These are phyloP conservation scores for Lithobates pipiens DNA, from an alignment of 2,797 vertebrate species.

Conservation along the genomic window DNA sequence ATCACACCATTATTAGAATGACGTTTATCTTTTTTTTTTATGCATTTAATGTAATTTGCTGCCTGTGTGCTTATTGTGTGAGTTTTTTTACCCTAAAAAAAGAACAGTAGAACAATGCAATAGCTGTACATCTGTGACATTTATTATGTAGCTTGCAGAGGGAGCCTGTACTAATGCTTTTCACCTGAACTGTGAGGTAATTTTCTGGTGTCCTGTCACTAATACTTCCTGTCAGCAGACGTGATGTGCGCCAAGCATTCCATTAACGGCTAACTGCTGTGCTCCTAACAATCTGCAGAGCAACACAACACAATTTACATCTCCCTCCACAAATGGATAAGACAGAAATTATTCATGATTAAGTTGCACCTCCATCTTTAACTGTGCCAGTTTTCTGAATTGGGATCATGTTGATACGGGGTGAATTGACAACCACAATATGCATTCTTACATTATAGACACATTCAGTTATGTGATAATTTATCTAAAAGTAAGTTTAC, in stretches of 20 bases:
- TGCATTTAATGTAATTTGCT: not conserved
- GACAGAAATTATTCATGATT: slow-evolving; percentile 19
- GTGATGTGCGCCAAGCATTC: slow-evolving; percentile 28
- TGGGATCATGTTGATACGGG: not conserved
- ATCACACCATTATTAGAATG: not conserved
- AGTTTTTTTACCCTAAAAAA: not conserved
- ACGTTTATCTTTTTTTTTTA: not conserved
- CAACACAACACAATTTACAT: slow-evolving; percentile 10
- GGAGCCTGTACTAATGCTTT: not conserved
- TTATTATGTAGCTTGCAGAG: not conserved
- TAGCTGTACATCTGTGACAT: not conserved
- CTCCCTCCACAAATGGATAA: not conserved
- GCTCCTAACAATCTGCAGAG: not conserved
- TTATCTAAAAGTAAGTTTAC: too few relatives aligned
- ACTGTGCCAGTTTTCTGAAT: not conserved
- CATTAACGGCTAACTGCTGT: slow-evolving; percentile 25
- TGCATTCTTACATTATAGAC: too few relatives aligned
- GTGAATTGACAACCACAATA: too few relatives aligned
- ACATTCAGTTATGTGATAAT: too few relatives aligned
- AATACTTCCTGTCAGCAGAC: slow-evolving; percentile 41
- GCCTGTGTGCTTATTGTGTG: not conserved
- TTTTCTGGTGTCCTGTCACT: slow-evolving; percentile 26
- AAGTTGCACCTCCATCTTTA: not conserved
- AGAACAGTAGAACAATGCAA: not conserved
- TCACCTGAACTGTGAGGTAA: slow-evolving; percentile 11